Evolutionary conservation across 2,888 invertebrate genomes (phyloP).

Genomic region (Apodemia zela): DNA sequence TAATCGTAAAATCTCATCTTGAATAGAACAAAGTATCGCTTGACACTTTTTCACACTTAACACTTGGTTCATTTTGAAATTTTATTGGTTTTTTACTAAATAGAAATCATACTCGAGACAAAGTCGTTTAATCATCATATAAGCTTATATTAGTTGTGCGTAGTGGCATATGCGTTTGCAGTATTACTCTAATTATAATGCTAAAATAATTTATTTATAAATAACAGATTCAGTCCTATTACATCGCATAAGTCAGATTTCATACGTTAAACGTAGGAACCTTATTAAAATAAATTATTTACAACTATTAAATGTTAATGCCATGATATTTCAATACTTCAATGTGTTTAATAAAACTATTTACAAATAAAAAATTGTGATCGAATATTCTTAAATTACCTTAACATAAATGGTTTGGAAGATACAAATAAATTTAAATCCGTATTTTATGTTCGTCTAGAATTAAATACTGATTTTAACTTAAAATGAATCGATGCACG

Average conservation of each 20-base stretch:
- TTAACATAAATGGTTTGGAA: conserved; percentile 10
- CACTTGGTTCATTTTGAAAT: no score
- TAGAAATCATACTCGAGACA: neutral
- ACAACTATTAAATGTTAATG: conserved; percentile 24
- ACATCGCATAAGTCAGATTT: conserved; percentile 39
- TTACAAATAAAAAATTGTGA: conserved; percentile 22
- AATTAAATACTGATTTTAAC: conserved; percentile 6
- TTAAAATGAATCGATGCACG: conserved; percentile 13
- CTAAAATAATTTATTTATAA: conserved; percentile 43
- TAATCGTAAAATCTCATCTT: no score
- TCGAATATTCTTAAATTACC: conserved; percentile 8
- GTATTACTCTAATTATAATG: conserved; percentile 16
- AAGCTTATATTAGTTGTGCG: conserved; percentile 19
- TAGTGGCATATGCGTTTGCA: conserved; percentile 4
- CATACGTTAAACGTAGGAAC: conserved; percentile 34
- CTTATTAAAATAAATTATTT: conserved; percentile 41
- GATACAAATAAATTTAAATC: conserved; percentile 11
- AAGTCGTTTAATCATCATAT: conserved; percentile 10
- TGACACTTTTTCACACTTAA: no score
- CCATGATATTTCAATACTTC: conserved; percentile 19
- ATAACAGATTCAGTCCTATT: conserved; percentile 54
- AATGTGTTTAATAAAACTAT: conserved; percentile 17
- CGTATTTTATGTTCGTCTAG: conserved; percentile 4
- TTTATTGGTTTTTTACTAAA: neutral
- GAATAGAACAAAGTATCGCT: no score